Conservation (phyloP, 1,140 invertebrate genomes). For the Prorops nasuta region DNA sequence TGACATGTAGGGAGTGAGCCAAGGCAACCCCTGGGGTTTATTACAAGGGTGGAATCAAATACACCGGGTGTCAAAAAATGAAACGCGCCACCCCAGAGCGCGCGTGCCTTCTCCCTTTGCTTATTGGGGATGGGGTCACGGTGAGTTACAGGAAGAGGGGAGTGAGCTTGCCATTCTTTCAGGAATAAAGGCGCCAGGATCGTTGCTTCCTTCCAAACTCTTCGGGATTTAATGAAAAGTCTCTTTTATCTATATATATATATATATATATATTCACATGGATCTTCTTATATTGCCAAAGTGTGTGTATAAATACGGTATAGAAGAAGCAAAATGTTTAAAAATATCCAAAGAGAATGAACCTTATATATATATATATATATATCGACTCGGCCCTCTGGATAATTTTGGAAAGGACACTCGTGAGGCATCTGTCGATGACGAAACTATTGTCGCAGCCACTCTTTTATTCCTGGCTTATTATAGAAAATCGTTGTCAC, state of each 20-base stretch:
- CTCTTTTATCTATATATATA: no score
- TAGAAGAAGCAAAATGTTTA: no score
- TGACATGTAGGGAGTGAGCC: slow-evolving; percentile 50
- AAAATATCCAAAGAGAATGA: no score
- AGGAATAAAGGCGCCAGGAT: slow-evolving; percentile 12
- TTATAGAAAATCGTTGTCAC: slow-evolving; percentile 17
- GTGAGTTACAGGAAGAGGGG: slow-evolving; percentile 19
- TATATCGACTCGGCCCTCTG: no score
- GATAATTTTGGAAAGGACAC: no score
- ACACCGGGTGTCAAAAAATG: slow-evolving; percentile 60
- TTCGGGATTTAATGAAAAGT: background rate
- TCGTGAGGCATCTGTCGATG: no score
- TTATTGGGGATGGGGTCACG: slow-evolving; percentile 24
- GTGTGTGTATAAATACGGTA: no score
- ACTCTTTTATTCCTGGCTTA: background rate
- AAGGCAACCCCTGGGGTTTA: slow-evolving; percentile 52
- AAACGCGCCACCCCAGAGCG: slow-evolving; percentile 44
- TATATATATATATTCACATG: no score
- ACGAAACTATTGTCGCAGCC: no score
- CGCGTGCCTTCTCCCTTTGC: slow-evolving; percentile 16
- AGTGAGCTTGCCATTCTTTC: slow-evolving; percentile 9
- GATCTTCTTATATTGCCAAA: no score
- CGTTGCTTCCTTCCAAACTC: slow-evolving; percentile 5
- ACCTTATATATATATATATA: no score
- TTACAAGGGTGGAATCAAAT: slow-evolving; percentile 59